Percentiles rank a stretch among this genome's conserved stretches.
Conservation (phyloP, 2,888 invertebrate genomes). For the Chymomyza fuscimana region DNA sequence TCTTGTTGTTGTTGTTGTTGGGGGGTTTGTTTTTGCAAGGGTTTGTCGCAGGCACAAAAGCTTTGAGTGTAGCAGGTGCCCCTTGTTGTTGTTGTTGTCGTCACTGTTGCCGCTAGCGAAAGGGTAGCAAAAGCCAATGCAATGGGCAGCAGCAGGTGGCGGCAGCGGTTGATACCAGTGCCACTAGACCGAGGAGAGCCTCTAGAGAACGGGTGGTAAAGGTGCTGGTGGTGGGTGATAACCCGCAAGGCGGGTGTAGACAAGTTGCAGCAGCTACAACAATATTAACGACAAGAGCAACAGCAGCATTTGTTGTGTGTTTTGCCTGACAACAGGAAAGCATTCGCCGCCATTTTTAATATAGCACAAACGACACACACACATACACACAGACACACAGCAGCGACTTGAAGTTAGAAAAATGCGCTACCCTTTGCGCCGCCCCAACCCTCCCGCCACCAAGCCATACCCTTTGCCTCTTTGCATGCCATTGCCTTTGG, state of each 20-base stretch:
- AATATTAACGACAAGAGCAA: conserved; percentile 20
- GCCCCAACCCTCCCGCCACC: not conserved
- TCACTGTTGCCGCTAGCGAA: conserved; percentile 28
- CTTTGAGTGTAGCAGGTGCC: conserved; percentile 60
- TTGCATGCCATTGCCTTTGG: conserved; percentile 41
- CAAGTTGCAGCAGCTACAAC: conserved; percentile 49
- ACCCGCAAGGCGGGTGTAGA: conserved; percentile 23
- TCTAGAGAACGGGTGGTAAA: conserved; percentile 9
- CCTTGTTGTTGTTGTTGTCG: conserved; percentile 29
- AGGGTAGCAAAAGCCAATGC: conserved; percentile 46
- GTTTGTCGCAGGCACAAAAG: conserved; percentile 19
- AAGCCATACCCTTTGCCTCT: conserved; percentile 15
- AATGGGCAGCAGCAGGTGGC: conserved; percentile 15
- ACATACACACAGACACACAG: conserved; percentile 26
- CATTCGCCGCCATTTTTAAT: conserved; percentile 76
- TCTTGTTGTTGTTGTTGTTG: conserved; percentile 9
- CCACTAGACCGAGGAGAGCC: not conserved
- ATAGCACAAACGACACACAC: conserved; percentile 53
- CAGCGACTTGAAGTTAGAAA: conserved; percentile 47
- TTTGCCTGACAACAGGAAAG: conserved; percentile 46
- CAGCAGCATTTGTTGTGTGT: conserved; percentile 48
- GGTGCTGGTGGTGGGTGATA: not conserved
- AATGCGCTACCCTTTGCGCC: conserved; percentile 28
- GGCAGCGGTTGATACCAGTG: conserved; percentile 15
- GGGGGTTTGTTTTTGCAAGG: not conserved